Percentiles rank a stretch among this genome's conserved stretches.
phyloP scores from a whole-genome alignment of 1,140 invertebrate species.

The Diabrotica undecimpunctata region DNA sequence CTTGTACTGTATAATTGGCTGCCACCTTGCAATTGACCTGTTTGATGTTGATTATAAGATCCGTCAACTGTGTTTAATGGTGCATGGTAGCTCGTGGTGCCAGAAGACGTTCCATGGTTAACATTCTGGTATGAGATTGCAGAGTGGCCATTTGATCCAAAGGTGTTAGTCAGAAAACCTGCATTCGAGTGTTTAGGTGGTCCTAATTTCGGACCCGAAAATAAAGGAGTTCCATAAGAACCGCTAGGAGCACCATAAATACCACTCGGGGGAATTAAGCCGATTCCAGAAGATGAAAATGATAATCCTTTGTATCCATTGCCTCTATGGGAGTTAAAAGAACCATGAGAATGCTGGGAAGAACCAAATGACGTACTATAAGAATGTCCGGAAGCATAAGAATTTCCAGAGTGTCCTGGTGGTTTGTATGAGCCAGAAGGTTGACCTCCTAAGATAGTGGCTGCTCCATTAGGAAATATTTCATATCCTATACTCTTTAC shows the following conservation, averaged over 20 bases:
- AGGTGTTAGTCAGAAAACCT: slow-evolving; percentile 49
- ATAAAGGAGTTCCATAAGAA: slow-evolving; percentile 55
- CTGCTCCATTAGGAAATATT: slow-evolving; percentile 41
- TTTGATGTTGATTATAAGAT: slow-evolving; percentile 42
- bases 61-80: slow-evolving; percentile 51
- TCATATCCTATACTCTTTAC: slow-evolving; percentile 52
- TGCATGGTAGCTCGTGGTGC: slow-evolving; percentile 51
- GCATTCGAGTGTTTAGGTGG: slow-evolving; percentile 54
- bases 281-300: slow-evolving; percentile 46
- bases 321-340: slow-evolving; percentile 9
- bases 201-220: slow-evolving; percentile 36
- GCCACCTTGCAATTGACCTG: not conserved
- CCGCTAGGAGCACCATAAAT: slow-evolving; percentile 54
- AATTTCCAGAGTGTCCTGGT: slow-evolving; percentile 26
- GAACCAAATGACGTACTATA: not conserved
- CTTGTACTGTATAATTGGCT: too few species aligned
- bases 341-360: slow-evolving; percentile 2
- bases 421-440: not conserved
- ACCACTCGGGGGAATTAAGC: slow-evolving; percentile 53
- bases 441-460: slow-evolving; percentile 23
- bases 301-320: slow-evolving; percentile 24
- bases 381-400: not conserved
- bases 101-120: slow-evolving; percentile 34
- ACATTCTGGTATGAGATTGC: slow-evolving; percentile 40
- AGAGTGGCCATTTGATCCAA: slow-evolving; percentile 46